Evolutionary conservation across 2,888 invertebrate species (phyloP).

Genomic region (Fragum sueziense): DNA sequence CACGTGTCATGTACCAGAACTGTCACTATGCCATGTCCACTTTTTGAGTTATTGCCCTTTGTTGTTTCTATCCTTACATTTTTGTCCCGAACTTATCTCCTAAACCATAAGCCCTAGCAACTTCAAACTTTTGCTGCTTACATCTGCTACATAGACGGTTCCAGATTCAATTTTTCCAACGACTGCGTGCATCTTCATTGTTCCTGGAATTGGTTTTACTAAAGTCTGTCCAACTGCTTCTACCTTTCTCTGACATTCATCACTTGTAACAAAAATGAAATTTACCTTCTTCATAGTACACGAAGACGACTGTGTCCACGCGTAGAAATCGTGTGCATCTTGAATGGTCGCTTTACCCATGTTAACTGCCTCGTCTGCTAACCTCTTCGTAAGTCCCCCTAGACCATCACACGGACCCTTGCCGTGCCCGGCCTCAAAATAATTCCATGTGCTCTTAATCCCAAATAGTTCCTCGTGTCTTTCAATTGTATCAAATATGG

Average conservation of each 20-base stretch:
- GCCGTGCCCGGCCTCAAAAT: constrained; percentile 30
- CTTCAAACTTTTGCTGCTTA: too few relatives aligned
- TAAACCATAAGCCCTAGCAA: too few relatives aligned
- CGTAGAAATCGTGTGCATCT: constrained; percentile 4
- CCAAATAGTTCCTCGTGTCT: constrained; percentile 13
- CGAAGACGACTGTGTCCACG: constrained; percentile 6
- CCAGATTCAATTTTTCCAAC: constrained; percentile 4
- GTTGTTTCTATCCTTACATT: too few relatives aligned
- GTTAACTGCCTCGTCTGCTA: constrained; percentile 16
- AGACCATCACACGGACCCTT: constrained; percentile 40
- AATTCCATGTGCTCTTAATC: constrained; percentile 16
- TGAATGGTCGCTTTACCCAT: constrained; percentile 11
- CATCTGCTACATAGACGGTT: neutral
- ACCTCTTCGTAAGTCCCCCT: constrained; percentile 18
- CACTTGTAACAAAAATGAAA: constrained; percentile 11
- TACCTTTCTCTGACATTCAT: neutral
- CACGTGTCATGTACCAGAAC: too few relatives aligned
- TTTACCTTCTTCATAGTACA: constrained; percentile 3
- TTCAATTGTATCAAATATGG: constrained; percentile 5
- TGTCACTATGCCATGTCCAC: too few relatives aligned
- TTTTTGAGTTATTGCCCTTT: too few relatives aligned
- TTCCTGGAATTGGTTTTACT: constrained; percentile 8
- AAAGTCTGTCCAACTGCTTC: neutral
- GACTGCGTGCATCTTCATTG: constrained; percentile 22
- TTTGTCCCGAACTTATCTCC: too few relatives aligned